Percentiles rank a stretch among this genome's conserved stretches.
These are phyloP conservation scores for Lathamus discolor DNA, from an alignment of 2,113 vertebrate species.

Conservation along the genomic window DNA sequence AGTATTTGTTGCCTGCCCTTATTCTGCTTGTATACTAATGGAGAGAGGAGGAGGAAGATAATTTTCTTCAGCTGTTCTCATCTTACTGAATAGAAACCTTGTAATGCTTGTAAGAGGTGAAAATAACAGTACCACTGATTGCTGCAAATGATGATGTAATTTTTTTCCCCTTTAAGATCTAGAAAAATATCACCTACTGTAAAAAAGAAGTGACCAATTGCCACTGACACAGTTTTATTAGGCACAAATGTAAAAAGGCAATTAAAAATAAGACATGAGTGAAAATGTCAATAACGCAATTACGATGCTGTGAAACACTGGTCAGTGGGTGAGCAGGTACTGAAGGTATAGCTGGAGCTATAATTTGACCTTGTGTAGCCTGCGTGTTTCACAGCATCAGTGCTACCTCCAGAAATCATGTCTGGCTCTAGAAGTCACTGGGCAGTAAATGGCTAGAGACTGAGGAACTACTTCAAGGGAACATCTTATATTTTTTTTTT, in stretches of 20 bases:
- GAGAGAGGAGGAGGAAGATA: not conserved
- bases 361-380: not conserved
- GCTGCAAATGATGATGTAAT: not conserved
- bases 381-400: not conserved
- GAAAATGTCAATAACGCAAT: not conserved
- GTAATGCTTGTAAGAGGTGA: not conserved
- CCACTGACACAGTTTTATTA: not conserved
- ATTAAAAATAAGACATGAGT: not conserved
- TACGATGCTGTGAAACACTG: not conserved
- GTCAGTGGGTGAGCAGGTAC: not conserved
- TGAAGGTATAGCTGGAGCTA: not conserved
- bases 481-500: not conserved
- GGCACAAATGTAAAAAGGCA: not conserved
- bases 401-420: not conserved
- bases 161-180: not conserved
- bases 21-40: not conserved
- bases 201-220: not conserved
- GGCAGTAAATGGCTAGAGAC: not conserved
- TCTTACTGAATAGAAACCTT: not conserved
- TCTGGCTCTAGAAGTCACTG: not conserved
- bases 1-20: not conserved
- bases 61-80: not conserved
- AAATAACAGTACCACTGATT: not conserved
- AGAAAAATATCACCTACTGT: not conserved
- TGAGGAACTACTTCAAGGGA: not conserved